Percentiles rank a stretch among this genome's conserved stretches.
These are phyloP conservation scores for Aphidoletes aphidimyza DNA, from an alignment of 2,888 invertebrate species.

Conservation along the genomic window DNA sequence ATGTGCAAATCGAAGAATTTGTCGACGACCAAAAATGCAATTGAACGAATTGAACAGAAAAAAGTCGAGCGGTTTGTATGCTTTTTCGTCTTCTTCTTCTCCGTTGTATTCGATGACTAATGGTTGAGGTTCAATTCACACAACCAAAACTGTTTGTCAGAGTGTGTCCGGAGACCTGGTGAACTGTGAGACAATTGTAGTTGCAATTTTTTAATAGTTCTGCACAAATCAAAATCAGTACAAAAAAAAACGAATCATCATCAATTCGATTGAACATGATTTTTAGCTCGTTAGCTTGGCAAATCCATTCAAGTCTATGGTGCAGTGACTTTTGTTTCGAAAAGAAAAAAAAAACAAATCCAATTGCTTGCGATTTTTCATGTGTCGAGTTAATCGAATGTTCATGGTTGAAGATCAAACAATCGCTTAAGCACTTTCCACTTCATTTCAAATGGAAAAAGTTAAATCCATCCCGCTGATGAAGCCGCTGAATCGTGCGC, in stretches of 20 bases:
- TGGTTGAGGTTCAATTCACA: no score
- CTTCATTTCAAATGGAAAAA: conserved; percentile 17
- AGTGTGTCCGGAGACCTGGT: no score
- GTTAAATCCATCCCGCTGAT: no score
- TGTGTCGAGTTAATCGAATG: background rate
- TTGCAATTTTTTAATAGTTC: no score
- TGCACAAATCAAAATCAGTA: no score
- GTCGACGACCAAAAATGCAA: background rate
- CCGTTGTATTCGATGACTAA: no score
- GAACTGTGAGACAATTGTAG: no score
- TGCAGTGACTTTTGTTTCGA: background rate
- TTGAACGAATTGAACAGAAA: background rate
- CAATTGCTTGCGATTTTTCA: background rate
- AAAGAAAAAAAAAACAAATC: background rate
- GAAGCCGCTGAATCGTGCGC: no score
- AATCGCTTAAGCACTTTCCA: conserved; percentile 31
- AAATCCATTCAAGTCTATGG: background rate
- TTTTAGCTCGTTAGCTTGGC: no score
- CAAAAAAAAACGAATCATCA: no score
- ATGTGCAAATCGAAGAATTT: background rate
- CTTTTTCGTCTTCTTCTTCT: no score
- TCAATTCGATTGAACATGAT: background rate
- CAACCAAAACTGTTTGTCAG: no score
- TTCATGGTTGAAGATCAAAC: conserved; percentile 39
- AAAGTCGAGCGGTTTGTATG: background rate